phyloP scores from a whole-genome alignment of 2,797 vertebrate genomes.

The Danio aesculapii region DNA sequence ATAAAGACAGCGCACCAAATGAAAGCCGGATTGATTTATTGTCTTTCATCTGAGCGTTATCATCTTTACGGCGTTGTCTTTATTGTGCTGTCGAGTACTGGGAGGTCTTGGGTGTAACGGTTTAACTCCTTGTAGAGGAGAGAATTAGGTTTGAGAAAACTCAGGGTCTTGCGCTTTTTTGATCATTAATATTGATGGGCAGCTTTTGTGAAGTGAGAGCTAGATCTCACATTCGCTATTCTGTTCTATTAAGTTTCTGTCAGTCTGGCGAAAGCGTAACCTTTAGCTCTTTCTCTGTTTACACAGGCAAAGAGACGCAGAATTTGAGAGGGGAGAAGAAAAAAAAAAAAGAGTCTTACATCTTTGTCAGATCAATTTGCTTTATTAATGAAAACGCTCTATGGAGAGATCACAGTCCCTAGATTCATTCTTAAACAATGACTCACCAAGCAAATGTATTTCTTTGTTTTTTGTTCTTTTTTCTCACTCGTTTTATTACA shows the following conservation, averaged over 20 bases:
- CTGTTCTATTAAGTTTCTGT: conserved; percentile 40
- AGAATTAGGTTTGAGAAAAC: conserved; percentile 22
- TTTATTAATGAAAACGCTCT: conserved; percentile 49
- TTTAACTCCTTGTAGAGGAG: conserved; percentile 39
- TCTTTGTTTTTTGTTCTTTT: conserved; percentile 72
- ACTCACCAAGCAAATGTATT: conserved; percentile 53
- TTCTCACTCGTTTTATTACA: conserved; percentile 94
- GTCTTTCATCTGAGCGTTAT: conserved; percentile 71
- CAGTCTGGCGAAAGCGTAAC: conserved; percentile 33
- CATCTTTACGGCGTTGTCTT: conserved; percentile 71
- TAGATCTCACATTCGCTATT: conserved; percentile 32
- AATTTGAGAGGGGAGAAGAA: background rate
- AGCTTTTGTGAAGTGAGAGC: conserved; percentile 39
- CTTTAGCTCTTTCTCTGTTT: conserved; percentile 32
- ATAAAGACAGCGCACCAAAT: conserved; percentile 51
- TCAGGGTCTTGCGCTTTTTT: conserved; percentile 27
- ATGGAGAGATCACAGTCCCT: conserved; percentile 43
- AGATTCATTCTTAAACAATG: conserved; percentile 63
- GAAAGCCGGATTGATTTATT: conserved; percentile 73
- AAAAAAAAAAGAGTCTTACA: background rate
- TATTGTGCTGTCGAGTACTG: conserved; percentile 73
- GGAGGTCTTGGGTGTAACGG: conserved; percentile 61
- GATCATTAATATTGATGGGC: conserved; percentile 57
- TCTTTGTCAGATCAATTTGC: conserved; percentile 43
- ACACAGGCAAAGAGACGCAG: conserved; percentile 3